phyloP scores from a whole-genome alignment of 37 sponge, comb jelly and placozoan genomes.

The Cladorhizidae sp. region DNA sequence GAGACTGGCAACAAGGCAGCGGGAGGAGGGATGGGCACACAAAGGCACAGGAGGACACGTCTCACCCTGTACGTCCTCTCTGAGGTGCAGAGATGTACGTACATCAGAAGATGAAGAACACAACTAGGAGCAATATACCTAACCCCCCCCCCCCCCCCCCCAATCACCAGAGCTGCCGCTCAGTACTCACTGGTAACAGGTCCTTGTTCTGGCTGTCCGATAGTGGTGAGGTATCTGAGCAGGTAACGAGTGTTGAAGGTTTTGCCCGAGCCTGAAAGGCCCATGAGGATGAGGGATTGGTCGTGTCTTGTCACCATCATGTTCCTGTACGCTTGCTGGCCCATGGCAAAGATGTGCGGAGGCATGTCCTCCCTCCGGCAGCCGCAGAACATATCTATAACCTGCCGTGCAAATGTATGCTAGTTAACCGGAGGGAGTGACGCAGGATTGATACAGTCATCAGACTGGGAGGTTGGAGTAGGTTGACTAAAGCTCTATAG shows the following conservation, averaged over 20 bases:
- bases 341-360: constrained; percentile 93
- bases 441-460: too few relatives aligned
- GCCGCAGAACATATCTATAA: constrained; percentile 90
- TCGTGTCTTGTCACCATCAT: constrained; percentile 82
- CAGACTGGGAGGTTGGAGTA: too few relatives aligned
- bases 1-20: not conserved
- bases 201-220: constrained; percentile 52
- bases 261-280: constrained; percentile 94
- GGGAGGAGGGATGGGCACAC: not conserved
- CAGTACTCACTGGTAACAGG: constrained; percentile 61
- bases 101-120: not conserved
- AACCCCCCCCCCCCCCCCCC: not conserved
- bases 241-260: constrained; percentile 87
- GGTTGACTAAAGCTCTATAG: too few relatives aligned
- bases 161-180: not conserved
- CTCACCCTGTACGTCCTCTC: not conserved
- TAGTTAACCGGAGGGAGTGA: too few relatives aligned
- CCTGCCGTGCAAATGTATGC: constrained; percentile 38
- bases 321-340: constrained; percentile 90
- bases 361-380: constrained; percentile 93
- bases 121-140: not conserved
- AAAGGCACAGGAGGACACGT: not conserved
- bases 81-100: not conserved
- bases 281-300: constrained; percentile 94
- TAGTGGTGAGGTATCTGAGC: constrained; percentile 81